phyloP scores from a whole-genome alignment of 2,888 invertebrate genomes.

The Ormyrus nitidulus region DNA sequence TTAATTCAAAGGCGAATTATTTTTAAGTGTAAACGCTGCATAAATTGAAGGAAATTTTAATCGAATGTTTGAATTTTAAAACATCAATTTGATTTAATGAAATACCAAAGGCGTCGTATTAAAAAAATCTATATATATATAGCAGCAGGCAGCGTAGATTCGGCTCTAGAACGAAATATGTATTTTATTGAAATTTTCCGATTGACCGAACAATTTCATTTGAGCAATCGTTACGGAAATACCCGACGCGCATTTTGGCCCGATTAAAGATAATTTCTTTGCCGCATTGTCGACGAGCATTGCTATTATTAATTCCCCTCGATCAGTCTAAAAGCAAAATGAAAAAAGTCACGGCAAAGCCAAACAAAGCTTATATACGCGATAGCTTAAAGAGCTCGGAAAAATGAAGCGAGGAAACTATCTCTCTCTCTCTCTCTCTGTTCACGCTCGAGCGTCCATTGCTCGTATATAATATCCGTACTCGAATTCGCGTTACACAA shows the following conservation, averaged over 20 bases:
- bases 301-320: slow-evolving; percentile 27
- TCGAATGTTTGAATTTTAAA: too few relatives aligned
- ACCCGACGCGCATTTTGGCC: slow-evolving; percentile 14
- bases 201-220: slow-evolving; percentile 19
- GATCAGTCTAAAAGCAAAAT: background rate
- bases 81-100: too few relatives aligned
- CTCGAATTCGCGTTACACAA: slow-evolving; percentile 47
- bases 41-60: too few relatives aligned
- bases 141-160: background rate
- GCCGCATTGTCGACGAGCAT: slow-evolving; percentile 2
- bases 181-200: slow-evolving; percentile 39
- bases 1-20: too few relatives aligned
- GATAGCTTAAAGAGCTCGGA: slow-evolving; percentile 15
- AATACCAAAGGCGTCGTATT: too few relatives aligned
- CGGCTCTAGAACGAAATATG: slow-evolving; percentile 5
- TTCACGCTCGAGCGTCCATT: slow-evolving; percentile 3
- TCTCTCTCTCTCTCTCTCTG: background rate
- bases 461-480: slow-evolving; percentile 44
- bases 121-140: too few relatives aligned
- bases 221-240: slow-evolving; percentile 3
- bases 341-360: background rate
- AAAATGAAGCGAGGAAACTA: slow-evolving; percentile 2
- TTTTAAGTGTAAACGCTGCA: too few relatives aligned
- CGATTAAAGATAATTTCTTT: slow-evolving; percentile 17
- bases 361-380: slow-evolving; percentile 3